Evolutionary conservation across 2,888 invertebrate genomes (phyloP).

Genomic region (Epicampocera succincta): DNA sequence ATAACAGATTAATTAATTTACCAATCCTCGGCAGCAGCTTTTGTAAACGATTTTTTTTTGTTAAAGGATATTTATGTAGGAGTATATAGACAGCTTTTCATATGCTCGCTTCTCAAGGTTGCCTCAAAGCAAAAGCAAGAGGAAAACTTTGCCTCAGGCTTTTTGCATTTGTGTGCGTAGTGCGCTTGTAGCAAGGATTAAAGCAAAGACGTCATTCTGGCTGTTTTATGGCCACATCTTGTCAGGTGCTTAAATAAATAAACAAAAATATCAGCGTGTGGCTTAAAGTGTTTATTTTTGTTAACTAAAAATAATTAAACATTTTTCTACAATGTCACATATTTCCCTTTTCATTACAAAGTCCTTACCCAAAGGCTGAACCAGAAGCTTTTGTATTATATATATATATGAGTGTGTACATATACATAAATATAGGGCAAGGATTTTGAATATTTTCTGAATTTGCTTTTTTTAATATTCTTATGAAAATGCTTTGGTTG

Average conservation of each 20-base stretch:
- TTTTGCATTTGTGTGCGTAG: background rate
- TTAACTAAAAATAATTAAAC: conserved; percentile 32
- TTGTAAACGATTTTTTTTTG: no score
- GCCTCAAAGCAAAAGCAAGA: conserved; percentile 7
- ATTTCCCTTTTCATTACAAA: background rate
- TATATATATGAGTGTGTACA: no score
- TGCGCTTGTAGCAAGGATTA: conserved; percentile 11
- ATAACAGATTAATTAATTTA: no score
- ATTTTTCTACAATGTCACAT: background rate
- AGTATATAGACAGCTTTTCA: background rate
- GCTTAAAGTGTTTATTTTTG: background rate
- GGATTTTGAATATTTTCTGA: no score
- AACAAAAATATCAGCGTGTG: background rate
- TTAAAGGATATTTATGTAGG: no score
- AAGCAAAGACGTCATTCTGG: conserved; percentile 38
- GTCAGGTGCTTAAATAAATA: conserved; percentile 6
- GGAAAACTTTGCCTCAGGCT: background rate
- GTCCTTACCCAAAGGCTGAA: no score
- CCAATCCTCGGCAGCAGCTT: no score
- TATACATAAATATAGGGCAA: no score
- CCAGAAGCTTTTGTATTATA: background rate
- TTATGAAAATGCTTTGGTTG: no score
- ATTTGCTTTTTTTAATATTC: no score
- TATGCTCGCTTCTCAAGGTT: conserved; percentile 1
- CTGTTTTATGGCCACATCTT: background rate